Evolutionary conservation across 2,888 invertebrate genomes (phyloP), one percentile per base, ranked within the genome.

Genomic region (Drosophila crucigera): DNA sequence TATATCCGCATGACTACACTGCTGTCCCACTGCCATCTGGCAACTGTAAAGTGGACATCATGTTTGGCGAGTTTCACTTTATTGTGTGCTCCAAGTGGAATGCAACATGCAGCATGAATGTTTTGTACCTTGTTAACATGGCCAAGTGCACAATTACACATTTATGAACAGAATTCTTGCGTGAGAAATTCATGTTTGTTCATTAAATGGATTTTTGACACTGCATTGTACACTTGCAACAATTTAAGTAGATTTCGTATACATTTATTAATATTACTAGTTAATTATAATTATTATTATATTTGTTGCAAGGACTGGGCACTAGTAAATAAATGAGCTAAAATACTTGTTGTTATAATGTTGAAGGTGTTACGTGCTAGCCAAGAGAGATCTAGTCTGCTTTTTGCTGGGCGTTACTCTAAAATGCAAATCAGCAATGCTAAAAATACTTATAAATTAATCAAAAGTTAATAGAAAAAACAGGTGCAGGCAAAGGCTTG

Each of bases 11-110:
- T 78, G 54, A 30, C 52, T 11, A 22, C 11, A 14, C 16, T 19
- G 30, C 10, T 50, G 55, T 11, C 62, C 65, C 28, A 54, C n/a
- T 60, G 72, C 16, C 63, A 65, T 71, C 65, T 31, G 39, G 58
- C 59, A 55, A 88, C 85, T 88, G 76, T 67, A 35, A 1, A 16
- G 10, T 0, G 14, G 9, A 10, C 39, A 2, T 1, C 1, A 0
- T 14, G 11, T 33, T 33, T n/a, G 49, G 41, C 68, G 5, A 30
- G 37, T 30, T 55, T 55, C 41, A 28, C 28, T n/a, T 56, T 35
- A 9, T 16, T 28, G 11, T 22, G 16, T 33, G 33, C 35, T 2
- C 5, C 6, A 19, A 4, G 16, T 1, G 22, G 10, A 22, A 35
- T 54, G 16, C 25, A 35, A 16, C 54, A 54, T 35, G 54, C 22